These are phyloP conservation scores for Oryzias melastigma DNA, from an alignment of 2,113 vertebrate genomes.

Conservation along the genomic window DNA sequence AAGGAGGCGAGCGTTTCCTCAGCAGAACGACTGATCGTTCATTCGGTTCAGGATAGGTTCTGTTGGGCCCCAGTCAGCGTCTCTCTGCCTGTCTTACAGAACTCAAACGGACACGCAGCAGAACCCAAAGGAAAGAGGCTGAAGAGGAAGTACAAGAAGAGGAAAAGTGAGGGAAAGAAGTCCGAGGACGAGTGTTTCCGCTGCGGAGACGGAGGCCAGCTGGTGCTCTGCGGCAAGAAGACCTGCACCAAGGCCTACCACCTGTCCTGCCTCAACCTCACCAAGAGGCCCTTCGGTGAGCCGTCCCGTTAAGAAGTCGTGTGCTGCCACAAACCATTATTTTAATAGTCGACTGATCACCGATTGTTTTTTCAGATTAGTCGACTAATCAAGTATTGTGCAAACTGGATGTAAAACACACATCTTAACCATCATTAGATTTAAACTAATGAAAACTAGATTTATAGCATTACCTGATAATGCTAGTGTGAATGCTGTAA, in stretches of 20 bases:
- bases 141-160: slow-evolving; percentile 89
- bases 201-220: slow-evolving; percentile 91
- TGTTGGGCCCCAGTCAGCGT: not conserved
- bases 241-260: slow-evolving; percentile 96
- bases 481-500: too few species aligned
- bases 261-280: slow-evolving; percentile 90
- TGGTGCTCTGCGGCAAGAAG: slow-evolving; percentile 92
- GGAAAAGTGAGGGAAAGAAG: slow-evolving; percentile 74
- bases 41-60: too few species aligned
- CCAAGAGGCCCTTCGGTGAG: slow-evolving; percentile 96
- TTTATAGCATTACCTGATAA: too few species aligned
- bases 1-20: too few species aligned
- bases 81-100: slow-evolving; percentile 32
- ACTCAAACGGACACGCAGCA: slow-evolving; percentile 78
- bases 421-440: too few species aligned
- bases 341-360: too few species aligned
- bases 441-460: too few species aligned
- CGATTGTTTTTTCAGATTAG: too few species aligned
- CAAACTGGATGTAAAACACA: too few species aligned
- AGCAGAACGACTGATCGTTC: too few species aligned
- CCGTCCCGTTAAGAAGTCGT: not conserved
- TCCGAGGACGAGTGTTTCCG: slow-evolving; percentile 98
- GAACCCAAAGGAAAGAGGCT: slow-evolving; percentile 88
- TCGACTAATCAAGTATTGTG: too few species aligned
- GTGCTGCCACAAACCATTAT: too few species aligned